Base-by-base conservation (phyloP, 2,888 invertebrate species). In the Stratiomys singularior region DNA sequence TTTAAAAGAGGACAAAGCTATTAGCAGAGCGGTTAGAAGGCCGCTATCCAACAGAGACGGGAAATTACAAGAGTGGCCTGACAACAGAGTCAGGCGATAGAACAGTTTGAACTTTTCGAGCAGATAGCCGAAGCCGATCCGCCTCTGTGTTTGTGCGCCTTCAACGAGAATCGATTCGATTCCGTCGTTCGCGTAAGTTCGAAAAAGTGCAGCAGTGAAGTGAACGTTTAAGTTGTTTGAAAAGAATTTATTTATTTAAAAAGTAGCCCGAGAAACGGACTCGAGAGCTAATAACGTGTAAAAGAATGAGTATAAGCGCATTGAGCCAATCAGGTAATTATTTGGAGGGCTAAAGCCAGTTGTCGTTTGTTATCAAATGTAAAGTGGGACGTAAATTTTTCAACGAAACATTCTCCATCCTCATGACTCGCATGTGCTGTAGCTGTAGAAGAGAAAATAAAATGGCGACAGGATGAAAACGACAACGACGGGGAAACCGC, bases 341-440 rank as follows among this genome's bases (percentile, higher is more conserved):
- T 74, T 37, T 5, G 3, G 58, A 21, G 30, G 58, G 23, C 37
- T 27, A 9, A 21, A 4, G 44, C 30, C n/a, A 27, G 52, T 37
- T 23, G 25, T 23, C 27, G 27, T 18, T 44, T 74, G 72, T 74
- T 58, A 58, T 60, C 74, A 78, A 76, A 78, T 58, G 69, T 69
- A 67, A 67, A 69, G 46, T 46, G 67, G 69, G 77, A 79, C 78
- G 80, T 74, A 67, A 77, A 79, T 79, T 79, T 77, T 80, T 80
- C 80, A 79, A 80, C 80, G 81, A 81, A 81, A 81, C 80, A 78
- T 80, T 79, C 77, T 76, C 66, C 74, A 77, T 76, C 74, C 74
- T 69, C 79, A 77, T 79, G 78, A 76, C 71, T 74, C 74, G 58
- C 72, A 58, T 58, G 72, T 69, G 69, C 69, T 25, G 47, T 47